Evolutionary conservation across 1,140 invertebrate genomes (phyloP).

Genomic region (Lepidurus arcticus): DNA sequence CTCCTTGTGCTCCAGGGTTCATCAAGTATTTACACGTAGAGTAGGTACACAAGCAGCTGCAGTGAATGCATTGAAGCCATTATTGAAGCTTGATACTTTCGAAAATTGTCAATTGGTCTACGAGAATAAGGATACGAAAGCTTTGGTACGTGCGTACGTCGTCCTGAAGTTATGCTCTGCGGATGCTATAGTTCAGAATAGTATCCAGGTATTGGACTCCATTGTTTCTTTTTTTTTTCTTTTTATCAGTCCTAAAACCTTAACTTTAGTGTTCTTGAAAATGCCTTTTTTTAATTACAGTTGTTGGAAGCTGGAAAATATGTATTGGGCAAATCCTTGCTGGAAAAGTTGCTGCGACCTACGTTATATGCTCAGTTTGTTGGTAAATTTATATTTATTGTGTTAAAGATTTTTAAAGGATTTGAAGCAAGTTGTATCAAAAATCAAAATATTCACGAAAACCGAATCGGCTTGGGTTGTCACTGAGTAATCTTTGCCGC

Average conservation of each 20-base stretch:
- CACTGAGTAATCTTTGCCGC: too few relatives aligned
- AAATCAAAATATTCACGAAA: too few relatives aligned
- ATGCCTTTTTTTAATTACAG: conserved; percentile 10
- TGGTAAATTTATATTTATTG: background rate
- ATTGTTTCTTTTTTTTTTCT: background rate
- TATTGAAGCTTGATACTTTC: background rate
- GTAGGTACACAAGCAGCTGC: background rate
- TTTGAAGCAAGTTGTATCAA: too few relatives aligned
- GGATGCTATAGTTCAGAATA: conserved; percentile 29
- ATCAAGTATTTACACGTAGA: background rate
- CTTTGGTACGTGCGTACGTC: conserved; percentile 25
- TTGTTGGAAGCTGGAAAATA: conserved; percentile 23
- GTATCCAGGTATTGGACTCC: background rate
- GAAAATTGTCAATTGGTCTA: background rate
- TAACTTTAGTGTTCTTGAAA: background rate
- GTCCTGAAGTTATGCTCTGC: conserved; percentile 29
- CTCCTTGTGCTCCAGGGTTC: background rate
- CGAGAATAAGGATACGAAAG: background rate
- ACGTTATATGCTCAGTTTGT: conserved; percentile 32
- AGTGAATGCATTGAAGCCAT: background rate
- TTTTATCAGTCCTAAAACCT: background rate
- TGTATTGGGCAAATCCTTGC: conserved; percentile 5
- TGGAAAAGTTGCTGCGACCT: conserved; percentile 27
- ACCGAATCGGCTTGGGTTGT: too few relatives aligned
- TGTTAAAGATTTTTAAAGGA: too few relatives aligned